Base-by-base conservation (phyloP, 2,888 invertebrate species). In the Druceiella hillmani region DNA sequence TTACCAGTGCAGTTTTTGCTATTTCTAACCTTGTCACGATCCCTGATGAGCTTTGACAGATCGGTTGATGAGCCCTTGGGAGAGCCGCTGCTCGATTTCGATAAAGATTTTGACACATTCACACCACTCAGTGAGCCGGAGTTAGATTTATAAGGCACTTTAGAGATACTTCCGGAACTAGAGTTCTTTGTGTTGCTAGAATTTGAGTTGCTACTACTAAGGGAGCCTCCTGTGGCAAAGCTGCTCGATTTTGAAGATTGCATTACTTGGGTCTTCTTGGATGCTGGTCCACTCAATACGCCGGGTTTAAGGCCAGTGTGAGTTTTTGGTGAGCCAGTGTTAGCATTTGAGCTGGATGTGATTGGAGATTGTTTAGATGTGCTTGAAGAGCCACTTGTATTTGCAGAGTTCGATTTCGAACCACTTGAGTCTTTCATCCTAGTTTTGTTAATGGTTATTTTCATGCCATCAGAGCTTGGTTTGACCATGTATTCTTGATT, bases 361-460 rank as follows among this genome's bases (percentile, higher is more conserved):
- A 50, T 48, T 29, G 47, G 36, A 0, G 70, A 66, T 42, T 70
- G 69, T 46, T 70, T 67, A 30, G 63, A 61, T 9, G 69, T 69
- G 40, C 66, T 59, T n/a, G 68, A 64, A 35, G 64, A 60, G 1
- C 50, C 38, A 25, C 49, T 44, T 39, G 61, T 59, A 44, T 70
- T 71, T 45, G 62, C 4, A 28, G 6, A 36, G 51, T 68, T 69
- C 1, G 70, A 68, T 47, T 62, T 61, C 36, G 66, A 64, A 24
- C 61, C 60, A 12, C 78, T 78, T 0, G 76, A 76, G 39, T 86
- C 85, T 55, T 86, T 84, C 13, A 80, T 78, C 52, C 84, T 75
- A 1, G 91, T 89, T 66, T 92, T 92, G 55, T 91, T 92, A 15
- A 92, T 90, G 2, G 90, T 93, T 36, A 93, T 78, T 61, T 92